Base-by-base conservation (phyloP, 2,113 vertebrate genomes). In the Bothrops jararaca region DNA sequence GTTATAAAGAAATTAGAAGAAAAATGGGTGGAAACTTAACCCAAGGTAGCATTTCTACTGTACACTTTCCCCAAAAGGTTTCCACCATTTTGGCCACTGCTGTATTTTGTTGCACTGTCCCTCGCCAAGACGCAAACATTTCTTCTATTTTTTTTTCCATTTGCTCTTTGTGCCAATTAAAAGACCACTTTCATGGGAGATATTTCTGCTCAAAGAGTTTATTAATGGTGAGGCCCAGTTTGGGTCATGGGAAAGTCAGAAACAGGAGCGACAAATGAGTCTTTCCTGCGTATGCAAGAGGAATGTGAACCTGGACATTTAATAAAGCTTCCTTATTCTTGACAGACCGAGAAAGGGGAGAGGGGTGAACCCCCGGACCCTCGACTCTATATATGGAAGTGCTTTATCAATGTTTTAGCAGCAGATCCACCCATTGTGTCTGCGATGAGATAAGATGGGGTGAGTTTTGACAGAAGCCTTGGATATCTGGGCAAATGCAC, bases 401-500 rank as follows among this genome's bases (percentile, higher is more conserved):
- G 7, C 52, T 85, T 54, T 15, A 7, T 85, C 39, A n/a, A 91
- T 22, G 74, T 50, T 88, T 92, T 42, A 26, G 11, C 45, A 18
- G 20, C 29, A 23, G 22, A 53, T 88, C 57, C 57, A 42, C 39
- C 29, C 45, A 7, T 26, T 4, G 45, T 34, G 39, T 58, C 3
- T 86, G 48, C n/a, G 22, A 95, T 24, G 50, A 93, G 91, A 74
- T 74, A 34, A 74, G 69, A 74, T 3, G 69, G n/a, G 24, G 39
- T 88, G 93, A 92, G 39, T 1, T 24, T 24, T 92, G 91, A 22
- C 92, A 15, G 95, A 92, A 91, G 56, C 93, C 56, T 34, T 90
- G 39, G 93, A 74, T 92, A 93, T 93, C 52, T 86, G 10, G 91
- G 22, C 85, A 94, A 95, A 95, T 92, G 42, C 58, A 1, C 45